Percentiles rank a stretch among this genome's conserved stretches.
Evolutionary conservation across 1,140 invertebrate genomes (phyloP).

Genomic region (Lanistes nyassanus): DNA sequence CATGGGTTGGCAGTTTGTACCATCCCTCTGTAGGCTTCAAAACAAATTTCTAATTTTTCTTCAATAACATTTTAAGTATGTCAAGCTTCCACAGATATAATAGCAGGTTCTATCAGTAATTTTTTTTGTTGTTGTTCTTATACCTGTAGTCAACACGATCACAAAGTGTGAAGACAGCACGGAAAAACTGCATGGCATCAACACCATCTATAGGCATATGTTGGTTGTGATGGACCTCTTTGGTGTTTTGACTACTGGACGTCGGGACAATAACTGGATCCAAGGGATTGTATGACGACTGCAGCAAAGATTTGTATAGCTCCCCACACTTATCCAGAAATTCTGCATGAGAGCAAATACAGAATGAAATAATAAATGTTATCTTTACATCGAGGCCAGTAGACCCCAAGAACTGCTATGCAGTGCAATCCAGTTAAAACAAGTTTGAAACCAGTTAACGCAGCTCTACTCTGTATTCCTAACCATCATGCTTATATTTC

Average conservation of each 20-base stretch:
- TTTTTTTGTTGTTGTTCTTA: background rate
- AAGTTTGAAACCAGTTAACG: too few species aligned
- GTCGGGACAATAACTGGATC: constrained; percentile 64
- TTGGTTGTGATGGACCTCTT: constrained; percentile 45
- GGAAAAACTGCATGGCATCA: constrained; percentile 61
- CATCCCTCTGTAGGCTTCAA: too few species aligned
- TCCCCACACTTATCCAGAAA: constrained; percentile 60
- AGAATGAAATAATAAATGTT: constrained; percentile 5
- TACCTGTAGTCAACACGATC: constrained; percentile 59
- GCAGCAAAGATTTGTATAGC: constrained; percentile 56
- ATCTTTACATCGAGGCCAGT: background rate
- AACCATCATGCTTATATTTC: too few species aligned
- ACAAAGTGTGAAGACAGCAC: constrained; percentile 54
- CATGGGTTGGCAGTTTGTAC: too few species aligned
- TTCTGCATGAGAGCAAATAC: constrained; percentile 44
- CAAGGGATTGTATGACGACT: constrained; percentile 52
- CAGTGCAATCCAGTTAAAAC: too few species aligned
- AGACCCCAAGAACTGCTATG: too few species aligned
- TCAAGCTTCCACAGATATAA: too few species aligned
- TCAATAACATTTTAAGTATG: too few species aligned
- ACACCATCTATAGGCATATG: constrained; percentile 57
- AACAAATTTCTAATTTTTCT: too few species aligned
- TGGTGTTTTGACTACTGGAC: constrained; percentile 48
- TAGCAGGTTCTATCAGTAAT: too few species aligned
- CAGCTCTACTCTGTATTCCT: too few species aligned